A percentile compares a stretch with the other conserved stretches of the same genome.
phyloP scores from a whole-genome alignment of 1,140 invertebrate genomes.

The Drosophila simulans region DNA sequence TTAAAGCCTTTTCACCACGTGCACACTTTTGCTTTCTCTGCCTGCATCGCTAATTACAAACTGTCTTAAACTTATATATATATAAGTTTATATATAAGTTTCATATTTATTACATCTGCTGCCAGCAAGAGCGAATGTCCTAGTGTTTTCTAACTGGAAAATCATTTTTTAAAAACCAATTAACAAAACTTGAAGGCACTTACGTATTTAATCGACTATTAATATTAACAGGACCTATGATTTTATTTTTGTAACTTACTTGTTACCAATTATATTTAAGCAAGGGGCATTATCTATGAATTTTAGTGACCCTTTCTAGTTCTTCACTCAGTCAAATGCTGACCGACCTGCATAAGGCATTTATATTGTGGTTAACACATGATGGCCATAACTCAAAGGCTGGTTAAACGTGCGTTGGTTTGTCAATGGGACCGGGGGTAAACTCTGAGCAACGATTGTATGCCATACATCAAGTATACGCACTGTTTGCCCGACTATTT shows the following conservation, averaged over 20 bases:
- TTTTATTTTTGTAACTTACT: conserved; percentile 1
- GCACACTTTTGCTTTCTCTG: not conserved
- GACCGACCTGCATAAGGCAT: conserved; percentile 47
- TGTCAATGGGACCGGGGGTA: conserved; percentile 8
- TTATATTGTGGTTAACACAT: conserved; percentile 62
- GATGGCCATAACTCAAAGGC: conserved; percentile 64
- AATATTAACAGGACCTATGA: conserved; percentile 15
- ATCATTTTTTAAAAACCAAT: conserved; percentile 59
- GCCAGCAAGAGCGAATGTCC: conserved; percentile 25
- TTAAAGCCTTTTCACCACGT: conserved; percentile 14
- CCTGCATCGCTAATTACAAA: conserved; percentile 28
- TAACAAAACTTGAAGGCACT: conserved; percentile 60
- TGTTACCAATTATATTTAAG: too few relatives aligned
- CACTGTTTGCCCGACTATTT: conserved; percentile 60
- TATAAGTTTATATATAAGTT: not conserved
- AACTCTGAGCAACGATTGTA: conserved; percentile 59
- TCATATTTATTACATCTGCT: conserved; percentile 11
- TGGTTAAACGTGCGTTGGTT: conserved; percentile 53
- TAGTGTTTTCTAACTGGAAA: conserved; percentile 39
- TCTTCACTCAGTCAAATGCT: conserved; percentile 19
- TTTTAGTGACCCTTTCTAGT: not conserved
- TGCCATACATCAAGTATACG: conserved; percentile 72
- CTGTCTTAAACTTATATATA: conserved; percentile 33
- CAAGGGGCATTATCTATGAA: not conserved
- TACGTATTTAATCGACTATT: conserved; percentile 15